Evolutionary conservation across 1,140 invertebrate genomes (phyloP).

Genomic region (Eueides isabella): DNA sequence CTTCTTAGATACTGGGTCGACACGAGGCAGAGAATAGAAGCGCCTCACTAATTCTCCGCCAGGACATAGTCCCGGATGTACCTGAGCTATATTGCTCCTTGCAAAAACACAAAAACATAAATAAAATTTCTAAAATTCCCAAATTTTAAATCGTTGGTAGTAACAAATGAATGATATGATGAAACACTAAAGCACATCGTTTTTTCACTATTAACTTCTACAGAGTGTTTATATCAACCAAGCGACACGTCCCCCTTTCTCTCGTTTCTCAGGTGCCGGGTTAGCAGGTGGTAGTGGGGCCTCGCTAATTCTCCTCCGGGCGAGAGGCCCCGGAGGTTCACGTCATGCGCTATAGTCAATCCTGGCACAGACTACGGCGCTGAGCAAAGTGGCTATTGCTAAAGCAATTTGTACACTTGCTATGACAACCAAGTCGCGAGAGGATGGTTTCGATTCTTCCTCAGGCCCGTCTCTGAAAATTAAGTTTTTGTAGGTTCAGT

Average conservation of each 20-base stretch:
- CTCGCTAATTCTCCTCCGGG: conserved; percentile 67
- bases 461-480: conserved; percentile 54
- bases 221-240: conserved; percentile 27
- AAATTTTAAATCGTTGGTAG: no score
- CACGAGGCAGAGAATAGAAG: no score
- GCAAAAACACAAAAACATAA: no score
- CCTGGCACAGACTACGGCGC: conserved; percentile 62
- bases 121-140: no score
- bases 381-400: conserved; percentile 62
- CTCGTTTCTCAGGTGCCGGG: conserved; percentile 53
- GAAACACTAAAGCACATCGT: background rate
- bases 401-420: conserved; percentile 70
- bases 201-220: background rate
- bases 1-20: no score
- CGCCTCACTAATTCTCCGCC: no score
- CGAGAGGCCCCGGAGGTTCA: conserved; percentile 60
- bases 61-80: no score
- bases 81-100: no score
- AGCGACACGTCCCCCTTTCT: conserved; percentile 49
- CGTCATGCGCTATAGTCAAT: conserved; percentile 69
- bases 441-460: conserved; percentile 63
- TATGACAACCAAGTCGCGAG: conserved; percentile 71
- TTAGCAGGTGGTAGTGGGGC: conserved; percentile 51
- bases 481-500: no score
- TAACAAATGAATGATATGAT: background rate